Percentiles rank a stretch among this genome's conserved stretches.
Evolutionary conservation across 35 echinoderm and acorn worm species (phyloP).

Genomic region (Chiridota heheva): DNA sequence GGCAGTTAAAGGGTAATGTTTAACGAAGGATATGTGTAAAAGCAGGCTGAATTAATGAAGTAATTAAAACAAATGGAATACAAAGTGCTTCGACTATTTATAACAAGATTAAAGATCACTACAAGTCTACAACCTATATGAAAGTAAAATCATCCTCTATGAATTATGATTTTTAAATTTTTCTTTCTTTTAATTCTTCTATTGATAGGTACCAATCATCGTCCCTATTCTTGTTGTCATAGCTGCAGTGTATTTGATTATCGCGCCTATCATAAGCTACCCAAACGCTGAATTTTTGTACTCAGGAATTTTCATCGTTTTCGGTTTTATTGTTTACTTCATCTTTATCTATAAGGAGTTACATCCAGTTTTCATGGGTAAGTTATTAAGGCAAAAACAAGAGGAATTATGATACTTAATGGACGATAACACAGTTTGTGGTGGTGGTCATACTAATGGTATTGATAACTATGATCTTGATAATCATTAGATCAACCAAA

Average conservation of each 20-base stretch:
- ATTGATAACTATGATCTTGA: too few species aligned
- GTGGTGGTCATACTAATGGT: too few species aligned
- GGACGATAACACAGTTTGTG: too few species aligned
- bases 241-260: background rate
- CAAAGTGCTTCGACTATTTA: background rate
- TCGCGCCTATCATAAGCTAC: background rate
- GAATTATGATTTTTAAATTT: background rate
- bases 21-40: too few species aligned
- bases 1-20: too few species aligned
- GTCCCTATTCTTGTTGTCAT: background rate
- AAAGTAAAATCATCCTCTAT: background rate
- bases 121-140: background rate
- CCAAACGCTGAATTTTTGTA: background rate
- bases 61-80: background rate
- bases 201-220: background rate
- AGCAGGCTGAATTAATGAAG: too few species aligned
- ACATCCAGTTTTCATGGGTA: background rate
- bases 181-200: background rate
- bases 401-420: too few species aligned
- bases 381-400: background rate
- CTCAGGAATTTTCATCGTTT: background rate
- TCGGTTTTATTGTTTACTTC: background rate
- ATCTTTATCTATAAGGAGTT: background rate
- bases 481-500: too few species aligned
- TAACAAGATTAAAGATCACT: background rate